These are phyloP conservation scores for Lontra canadensis DNA, from an alignment of 2,113 vertebrate genomes.

Conservation along the genomic window DNA sequence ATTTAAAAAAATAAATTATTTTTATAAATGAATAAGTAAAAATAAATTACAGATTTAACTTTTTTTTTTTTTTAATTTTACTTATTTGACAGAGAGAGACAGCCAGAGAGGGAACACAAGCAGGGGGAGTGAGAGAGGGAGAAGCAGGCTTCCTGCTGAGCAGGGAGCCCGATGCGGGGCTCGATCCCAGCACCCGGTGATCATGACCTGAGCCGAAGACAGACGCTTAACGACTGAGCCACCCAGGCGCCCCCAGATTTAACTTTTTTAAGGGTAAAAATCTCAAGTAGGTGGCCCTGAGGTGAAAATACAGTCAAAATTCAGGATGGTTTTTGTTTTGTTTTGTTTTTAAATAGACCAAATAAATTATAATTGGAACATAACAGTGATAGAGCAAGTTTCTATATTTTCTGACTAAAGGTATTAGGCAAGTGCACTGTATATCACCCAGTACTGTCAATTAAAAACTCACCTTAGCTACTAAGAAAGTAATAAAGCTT, in stretches of 20 bases:
- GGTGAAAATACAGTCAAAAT: not conserved
- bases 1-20: not conserved
- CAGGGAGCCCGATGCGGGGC: too few relatives aligned
- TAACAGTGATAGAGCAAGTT: not conserved
- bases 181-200: too few relatives aligned
- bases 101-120: too few relatives aligned
- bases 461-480: conserved; percentile 58
- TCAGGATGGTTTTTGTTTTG: not conserved
- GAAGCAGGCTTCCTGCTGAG: too few relatives aligned
- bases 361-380: conserved; percentile 33
- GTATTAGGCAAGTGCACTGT: conserved; percentile 34
- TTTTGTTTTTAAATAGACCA: not conserved
- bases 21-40: not conserved
- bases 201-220: too few relatives aligned
- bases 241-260: too few relatives aligned
- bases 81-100: too few relatives aligned
- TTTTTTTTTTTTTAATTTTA: too few relatives aligned
- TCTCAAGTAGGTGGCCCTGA: not conserved
- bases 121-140: too few relatives aligned
- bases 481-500: conserved; percentile 64
- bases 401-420: conserved; percentile 51
- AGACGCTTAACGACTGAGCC: too few relatives aligned
- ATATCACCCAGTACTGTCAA: conserved; percentile 56
- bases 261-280: not conserved
- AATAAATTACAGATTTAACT: not conserved